Percentiles rank a stretch among this genome's conserved stretches.
Conservation (phyloP, 2,797 vertebrate species). For the Galaxias olidus region DNA sequence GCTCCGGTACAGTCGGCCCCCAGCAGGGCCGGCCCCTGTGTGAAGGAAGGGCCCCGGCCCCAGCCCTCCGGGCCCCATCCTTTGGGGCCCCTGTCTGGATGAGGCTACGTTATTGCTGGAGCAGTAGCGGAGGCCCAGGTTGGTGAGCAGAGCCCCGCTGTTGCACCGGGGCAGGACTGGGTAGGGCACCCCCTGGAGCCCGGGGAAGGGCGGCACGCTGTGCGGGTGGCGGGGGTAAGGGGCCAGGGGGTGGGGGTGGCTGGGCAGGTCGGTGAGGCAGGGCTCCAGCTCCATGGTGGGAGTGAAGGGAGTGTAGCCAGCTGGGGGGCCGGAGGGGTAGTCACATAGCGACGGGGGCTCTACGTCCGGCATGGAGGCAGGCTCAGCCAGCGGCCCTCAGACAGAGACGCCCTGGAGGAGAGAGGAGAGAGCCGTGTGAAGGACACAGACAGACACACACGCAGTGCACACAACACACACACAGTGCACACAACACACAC, state of each 20-base stretch:
- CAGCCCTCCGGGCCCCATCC: conserved; percentile 31
- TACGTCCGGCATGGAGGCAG: conserved; percentile 76
- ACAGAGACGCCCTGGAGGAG: conserved; percentile 34
- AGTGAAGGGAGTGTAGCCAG: conserved; percentile 65
- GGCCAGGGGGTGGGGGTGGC: conserved; percentile 73
- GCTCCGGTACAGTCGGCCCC: conserved; percentile 82
- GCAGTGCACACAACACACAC: background rate
- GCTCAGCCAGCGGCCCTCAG: conserved; percentile 45
- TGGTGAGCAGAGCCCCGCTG: conserved; percentile 78
- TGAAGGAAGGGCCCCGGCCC: conserved; percentile 39
- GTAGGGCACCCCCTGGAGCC: conserved; percentile 64
- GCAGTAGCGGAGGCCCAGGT: conserved; percentile 81
- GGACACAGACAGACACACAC: conserved; percentile 16
- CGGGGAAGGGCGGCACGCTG: conserved; percentile 71
- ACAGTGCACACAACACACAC: no score
- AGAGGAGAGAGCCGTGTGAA: conserved; percentile 35
- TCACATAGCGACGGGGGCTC: conserved; percentile 78
- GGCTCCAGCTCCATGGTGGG: conserved; percentile 75
- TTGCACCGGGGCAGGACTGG: conserved; percentile 70
- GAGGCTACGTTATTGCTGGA: conserved; percentile 69
- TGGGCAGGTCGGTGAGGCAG: conserved; percentile 72
- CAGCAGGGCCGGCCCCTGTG: conserved; percentile 21
- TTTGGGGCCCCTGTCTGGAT: conserved; percentile 57
- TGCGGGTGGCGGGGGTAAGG: conserved; percentile 61
- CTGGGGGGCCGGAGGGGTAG: conserved; percentile 66